Conservation (phyloP, 2,888 invertebrate species). For the Xanthia togata region DNA sequence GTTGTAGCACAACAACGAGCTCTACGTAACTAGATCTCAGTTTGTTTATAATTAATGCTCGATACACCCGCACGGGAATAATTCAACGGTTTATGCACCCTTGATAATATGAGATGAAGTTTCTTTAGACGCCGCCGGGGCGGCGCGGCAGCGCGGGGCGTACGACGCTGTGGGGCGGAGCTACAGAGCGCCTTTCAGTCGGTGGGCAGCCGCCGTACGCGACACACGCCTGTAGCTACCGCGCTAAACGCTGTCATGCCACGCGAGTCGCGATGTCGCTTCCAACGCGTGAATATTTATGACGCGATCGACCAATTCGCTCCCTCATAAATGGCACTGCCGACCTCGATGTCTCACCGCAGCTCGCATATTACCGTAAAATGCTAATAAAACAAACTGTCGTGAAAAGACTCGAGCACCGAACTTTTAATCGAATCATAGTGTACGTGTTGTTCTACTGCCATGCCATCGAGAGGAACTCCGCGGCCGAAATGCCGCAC, state of each 20-base stretch:
- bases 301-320: conserved; percentile 85
- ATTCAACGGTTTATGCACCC: conserved; percentile 88
- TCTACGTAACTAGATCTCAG: conserved; percentile 77
- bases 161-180: conserved; percentile 87
- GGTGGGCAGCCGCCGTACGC: conserved; percentile 88
- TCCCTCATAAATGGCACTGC: conserved; percentile 87
- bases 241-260: conserved; percentile 78
- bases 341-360: conserved; percentile 81
- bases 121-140: conserved; percentile 87
- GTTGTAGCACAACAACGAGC: conserved; percentile 67
- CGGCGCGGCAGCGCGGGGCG: conserved; percentile 81
- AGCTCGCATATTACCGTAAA: conserved; percentile 84
- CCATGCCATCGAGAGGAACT: conserved; percentile 83
- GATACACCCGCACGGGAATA: conserved; percentile 85
- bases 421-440: conserved; percentile 88
- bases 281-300: conserved; percentile 87
- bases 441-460: conserved; percentile 89
- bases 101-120: conserved; percentile 89
- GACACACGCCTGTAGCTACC: conserved; percentile 76
- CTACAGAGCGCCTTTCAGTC: conserved; percentile 83
- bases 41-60: conserved; percentile 86
- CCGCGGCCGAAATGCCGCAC: conserved; percentile 90
- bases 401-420: conserved; percentile 86
- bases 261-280: conserved; percentile 87
- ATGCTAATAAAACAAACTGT: conserved; percentile 87